These are phyloP conservation scores for Willowsia nigromaculata DNA, from an alignment of 2,888 invertebrate species.

Conservation along the genomic window DNA sequence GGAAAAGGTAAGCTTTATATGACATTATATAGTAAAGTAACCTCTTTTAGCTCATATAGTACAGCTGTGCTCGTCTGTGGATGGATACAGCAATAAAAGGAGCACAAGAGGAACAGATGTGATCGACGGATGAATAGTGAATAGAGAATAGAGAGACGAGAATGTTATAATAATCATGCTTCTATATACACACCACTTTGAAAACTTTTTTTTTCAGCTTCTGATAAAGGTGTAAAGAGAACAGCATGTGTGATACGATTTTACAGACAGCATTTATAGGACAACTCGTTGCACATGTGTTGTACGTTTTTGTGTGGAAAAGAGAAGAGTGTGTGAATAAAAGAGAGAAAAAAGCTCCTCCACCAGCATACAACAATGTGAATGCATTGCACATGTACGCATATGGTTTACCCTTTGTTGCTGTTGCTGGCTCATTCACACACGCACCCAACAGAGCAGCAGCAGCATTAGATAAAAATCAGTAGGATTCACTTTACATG, in stretches of 20 bases:
- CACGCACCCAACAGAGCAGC: background rate
- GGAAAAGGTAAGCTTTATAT: too few relatives aligned
- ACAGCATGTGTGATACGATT: background rate
- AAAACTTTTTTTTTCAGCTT: background rate
- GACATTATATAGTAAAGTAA: background rate
- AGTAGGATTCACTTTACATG: background rate
- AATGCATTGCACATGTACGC: background rate
- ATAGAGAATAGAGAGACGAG: background rate
- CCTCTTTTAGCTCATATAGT: conserved; percentile 15
- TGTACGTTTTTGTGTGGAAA: background rate
- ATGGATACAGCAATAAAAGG: conserved; percentile 51
- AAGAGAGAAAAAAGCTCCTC: background rate
- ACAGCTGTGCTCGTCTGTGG: conserved; percentile 19
- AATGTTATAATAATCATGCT: background rate
- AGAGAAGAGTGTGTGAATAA: background rate
- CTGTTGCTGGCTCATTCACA: background rate
- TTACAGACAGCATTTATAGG: background rate
- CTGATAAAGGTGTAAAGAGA: background rate
- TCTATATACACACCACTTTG: background rate
- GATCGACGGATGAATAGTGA: conserved; percentile 9
- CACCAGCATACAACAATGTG: background rate
- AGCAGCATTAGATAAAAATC: conserved; percentile 13
- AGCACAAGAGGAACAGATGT: conserved; percentile 48
- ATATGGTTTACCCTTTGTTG: conserved; percentile 25
- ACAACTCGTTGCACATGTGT: conserved; percentile 15